Evolutionary conservation across 2,797 vertebrate species (phyloP), one percentile per base, ranked within the genome.

Genomic region (Eulemur coronatus): DNA sequence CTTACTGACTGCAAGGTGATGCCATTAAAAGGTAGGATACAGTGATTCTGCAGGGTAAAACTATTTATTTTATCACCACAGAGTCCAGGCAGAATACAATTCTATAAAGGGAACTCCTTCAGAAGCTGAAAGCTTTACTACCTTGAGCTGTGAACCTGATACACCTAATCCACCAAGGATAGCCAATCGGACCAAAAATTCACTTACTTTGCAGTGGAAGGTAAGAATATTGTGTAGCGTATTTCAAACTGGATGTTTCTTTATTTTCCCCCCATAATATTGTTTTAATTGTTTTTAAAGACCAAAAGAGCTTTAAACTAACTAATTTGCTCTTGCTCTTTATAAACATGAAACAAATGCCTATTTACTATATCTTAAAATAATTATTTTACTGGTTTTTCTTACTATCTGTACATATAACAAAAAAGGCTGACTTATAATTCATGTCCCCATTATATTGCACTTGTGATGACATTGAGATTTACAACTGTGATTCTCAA

Each of bases 131-230:
- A 99, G 98, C 99, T 99, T 99, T 98, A 99, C 99, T 92, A 99
- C 99, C 63, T 97, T 98, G 22, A 99, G 98, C 98, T 99, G 99
- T 99, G 99, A 99, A 98, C 99, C 99, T 28, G 99, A 99, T 87
- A 93, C 97, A 92, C 99, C 99, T 97, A 99, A 99, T 97, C 98
- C 99, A 94, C 99, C 99, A 82, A 99, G 99, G 97, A 99, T 99
- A 98, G 98, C 99, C 97, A 99, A 99, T 91, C 99, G 99, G 98
- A 99, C 99, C 98, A 99, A 99, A 99, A 99, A 99, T 98, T 99
- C 99, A 46, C 99, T 99, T 7, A 99, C 99, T 84, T 98, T 99
- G 89, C 99, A 99, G 92, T 99, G 99, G 99, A 99, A 99, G 99
- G 99, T 99, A 98, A 98, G 95, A 92, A 52, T 93, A 70, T 50